These are phyloP conservation scores for Athripsodes cinereus DNA, from an alignment of 2,888 invertebrate species.

Conservation along the genomic window DNA sequence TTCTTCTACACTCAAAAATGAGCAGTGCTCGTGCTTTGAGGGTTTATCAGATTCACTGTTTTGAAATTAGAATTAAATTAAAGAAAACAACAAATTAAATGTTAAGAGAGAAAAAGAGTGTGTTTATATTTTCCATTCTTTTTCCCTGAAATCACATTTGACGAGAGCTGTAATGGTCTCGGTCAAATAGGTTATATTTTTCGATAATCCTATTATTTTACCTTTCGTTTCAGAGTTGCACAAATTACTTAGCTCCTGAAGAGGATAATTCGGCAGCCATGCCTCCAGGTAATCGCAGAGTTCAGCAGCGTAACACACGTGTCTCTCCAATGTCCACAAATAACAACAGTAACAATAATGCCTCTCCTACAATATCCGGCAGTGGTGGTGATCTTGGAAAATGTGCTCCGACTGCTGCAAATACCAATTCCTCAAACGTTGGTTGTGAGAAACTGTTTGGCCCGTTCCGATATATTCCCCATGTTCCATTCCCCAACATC, in stretches of 20 bases:
- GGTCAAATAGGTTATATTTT: no score
- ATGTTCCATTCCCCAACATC: slow-evolving; percentile 73
- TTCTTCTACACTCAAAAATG: no score
- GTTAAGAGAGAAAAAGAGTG: no score
- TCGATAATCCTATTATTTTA: no score
- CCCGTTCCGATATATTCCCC: no score
- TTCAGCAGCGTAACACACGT: slow-evolving; percentile 34
- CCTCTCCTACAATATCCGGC: slow-evolving; percentile 5
- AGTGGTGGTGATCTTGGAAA: slow-evolving; percentile 5
- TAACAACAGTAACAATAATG: background rate
- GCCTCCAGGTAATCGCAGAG: slow-evolving; percentile 33
- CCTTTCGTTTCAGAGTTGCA: slow-evolving; percentile 17
- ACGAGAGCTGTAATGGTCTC: background rate
- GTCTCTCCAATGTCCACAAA: slow-evolving; percentile 25
- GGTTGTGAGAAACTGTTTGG: slow-evolving; percentile 41
- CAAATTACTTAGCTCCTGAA: slow-evolving; percentile 14
- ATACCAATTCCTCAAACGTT: slow-evolving; percentile 7
- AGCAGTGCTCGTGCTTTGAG: no score
- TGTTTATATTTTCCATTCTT: background rate
- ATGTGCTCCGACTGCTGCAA: background rate
- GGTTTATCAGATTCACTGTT: no score
- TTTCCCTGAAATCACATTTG: no score
- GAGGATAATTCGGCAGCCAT: slow-evolving; percentile 26
- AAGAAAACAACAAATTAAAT: no score
- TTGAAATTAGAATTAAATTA: no score